A percentile compares a stretch with the other conserved stretches of the same genome.
Evolutionary conservation across 2,113 vertebrate genomes (phyloP).

Genomic region (Paramormyrops kingsleyae): DNA sequence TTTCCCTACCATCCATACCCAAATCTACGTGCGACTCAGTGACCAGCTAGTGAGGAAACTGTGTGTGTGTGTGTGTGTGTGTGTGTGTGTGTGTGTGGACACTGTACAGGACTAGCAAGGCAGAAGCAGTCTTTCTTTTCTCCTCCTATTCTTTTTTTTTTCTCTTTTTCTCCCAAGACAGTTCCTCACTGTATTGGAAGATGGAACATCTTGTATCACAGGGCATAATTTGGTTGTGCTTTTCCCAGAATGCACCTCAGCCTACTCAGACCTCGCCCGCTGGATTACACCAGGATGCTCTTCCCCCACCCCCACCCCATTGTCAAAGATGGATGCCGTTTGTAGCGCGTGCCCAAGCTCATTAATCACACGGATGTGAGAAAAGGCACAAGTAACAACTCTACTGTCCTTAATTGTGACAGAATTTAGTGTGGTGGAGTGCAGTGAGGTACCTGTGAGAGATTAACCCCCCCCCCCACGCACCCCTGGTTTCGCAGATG

Average conservation of each 20-base stretch:
- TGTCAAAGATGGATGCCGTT: background rate
- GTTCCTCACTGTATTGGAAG: background rate
- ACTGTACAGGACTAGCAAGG: background rate
- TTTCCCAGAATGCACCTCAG: conserved; percentile 2
- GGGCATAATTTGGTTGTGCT: background rate
- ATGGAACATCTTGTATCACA: background rate
- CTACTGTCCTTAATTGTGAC: background rate
- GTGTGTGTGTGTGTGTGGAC: background rate
- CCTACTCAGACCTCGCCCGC: background rate
- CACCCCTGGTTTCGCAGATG: background rate
- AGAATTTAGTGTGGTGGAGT: background rate
- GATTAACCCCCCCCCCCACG: background rate
- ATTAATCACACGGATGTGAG: background rate
- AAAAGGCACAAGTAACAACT: background rate
- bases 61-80: background rate
- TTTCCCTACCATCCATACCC: background rate
- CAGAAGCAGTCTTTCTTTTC: background rate
- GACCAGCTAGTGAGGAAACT: background rate
- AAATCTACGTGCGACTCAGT: background rate
- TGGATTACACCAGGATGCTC: background rate
- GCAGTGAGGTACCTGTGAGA: background rate
- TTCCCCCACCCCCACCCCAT: background rate
- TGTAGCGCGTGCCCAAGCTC: background rate
- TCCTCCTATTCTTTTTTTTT: background rate
- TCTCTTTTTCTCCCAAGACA: background rate